Evolutionary conservation across 1,140 invertebrate species (phyloP).

Genomic region (Carposina sasakii): DNA sequence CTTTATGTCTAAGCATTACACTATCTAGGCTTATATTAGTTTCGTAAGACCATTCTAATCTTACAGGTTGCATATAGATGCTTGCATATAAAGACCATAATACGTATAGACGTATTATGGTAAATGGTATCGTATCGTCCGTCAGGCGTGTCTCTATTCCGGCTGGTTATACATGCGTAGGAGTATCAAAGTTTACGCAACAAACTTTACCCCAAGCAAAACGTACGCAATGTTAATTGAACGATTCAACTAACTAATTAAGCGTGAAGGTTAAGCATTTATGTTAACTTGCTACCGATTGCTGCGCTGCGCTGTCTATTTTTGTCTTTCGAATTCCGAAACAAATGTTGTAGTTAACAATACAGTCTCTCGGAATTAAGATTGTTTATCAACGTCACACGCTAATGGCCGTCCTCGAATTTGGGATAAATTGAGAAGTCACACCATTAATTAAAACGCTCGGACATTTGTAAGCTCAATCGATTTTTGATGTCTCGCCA

Average conservation of each 20-base stretch:
- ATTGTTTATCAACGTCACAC: too few species aligned
- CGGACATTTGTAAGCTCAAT: constrained; percentile 43
- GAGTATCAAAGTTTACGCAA: constrained; percentile 23
- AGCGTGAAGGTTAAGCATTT: constrained; percentile 40
- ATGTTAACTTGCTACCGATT: constrained; percentile 35
- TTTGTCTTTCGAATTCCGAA: too few species aligned
- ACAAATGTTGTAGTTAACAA: too few species aligned
- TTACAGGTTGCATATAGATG: too few species aligned
- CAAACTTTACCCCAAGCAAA: constrained; percentile 29
- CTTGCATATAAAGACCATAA: too few species aligned
- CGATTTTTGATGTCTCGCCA: constrained; percentile 54
- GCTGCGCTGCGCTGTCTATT: constrained; percentile 14
- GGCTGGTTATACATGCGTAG: constrained; percentile 24
- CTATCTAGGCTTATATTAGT: too few species aligned
- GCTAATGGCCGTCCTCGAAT: constrained; percentile 17
- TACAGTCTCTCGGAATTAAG: too few species aligned
- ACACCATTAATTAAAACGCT: constrained; percentile 33
- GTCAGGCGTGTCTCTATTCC: constrained; percentile 30
- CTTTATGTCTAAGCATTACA: too few species aligned
- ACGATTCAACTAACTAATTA: constrained; percentile 46
- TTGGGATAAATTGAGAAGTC: constrained; percentile 35
- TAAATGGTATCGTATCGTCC: too few species aligned
- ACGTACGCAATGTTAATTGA: constrained; percentile 36
- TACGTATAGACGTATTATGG: too few species aligned
- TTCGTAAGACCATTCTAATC: too few species aligned